Evolutionary conservation across 2,797 vertebrate species (phyloP).

Genomic region (Tenualosa ilisha): DNA sequence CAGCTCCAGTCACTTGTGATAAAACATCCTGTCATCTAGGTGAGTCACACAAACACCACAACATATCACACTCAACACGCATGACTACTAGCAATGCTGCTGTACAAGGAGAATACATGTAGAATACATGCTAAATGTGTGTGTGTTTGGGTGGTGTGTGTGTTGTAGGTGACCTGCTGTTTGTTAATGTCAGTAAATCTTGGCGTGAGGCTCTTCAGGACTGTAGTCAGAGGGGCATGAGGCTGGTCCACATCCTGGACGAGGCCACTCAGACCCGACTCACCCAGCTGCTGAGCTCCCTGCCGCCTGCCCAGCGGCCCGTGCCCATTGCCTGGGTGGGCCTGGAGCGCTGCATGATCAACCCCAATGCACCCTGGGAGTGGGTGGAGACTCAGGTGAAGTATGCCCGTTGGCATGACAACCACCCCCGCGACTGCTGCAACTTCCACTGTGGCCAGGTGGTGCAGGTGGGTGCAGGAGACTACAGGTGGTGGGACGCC

Average conservation of each 20-base stretch:
- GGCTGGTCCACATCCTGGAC: slow-evolving; percentile 67
- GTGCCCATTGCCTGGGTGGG: background rate
- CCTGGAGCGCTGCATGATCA: slow-evolving; percentile 6
- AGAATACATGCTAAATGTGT: background rate
- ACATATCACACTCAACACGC: background rate
- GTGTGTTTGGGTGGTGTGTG: background rate
- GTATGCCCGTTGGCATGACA: slow-evolving; percentile 15
- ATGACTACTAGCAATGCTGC: too few relatives aligned
- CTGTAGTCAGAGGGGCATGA: slow-evolving; percentile 64
- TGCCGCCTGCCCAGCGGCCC: background rate
- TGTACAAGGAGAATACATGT: too few relatives aligned
- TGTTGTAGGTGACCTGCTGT: background rate
- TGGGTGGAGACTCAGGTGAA: background rate
- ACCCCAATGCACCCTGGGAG: slow-evolving; percentile 2
- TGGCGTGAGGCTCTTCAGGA: slow-evolving; percentile 62
- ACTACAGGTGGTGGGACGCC: background rate
- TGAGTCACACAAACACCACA: background rate
- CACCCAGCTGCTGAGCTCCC: background rate
- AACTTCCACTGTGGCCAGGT: background rate
- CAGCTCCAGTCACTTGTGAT: background rate
- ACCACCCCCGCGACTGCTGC: slow-evolving; percentile 33
- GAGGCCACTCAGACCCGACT: background rate
- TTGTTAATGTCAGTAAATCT: background rate
- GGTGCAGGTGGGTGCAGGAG: background rate
- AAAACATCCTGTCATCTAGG: background rate